Base-by-base conservation (phyloP, 2,797 vertebrate species). In the Lateolabrax maculatus region DNA sequence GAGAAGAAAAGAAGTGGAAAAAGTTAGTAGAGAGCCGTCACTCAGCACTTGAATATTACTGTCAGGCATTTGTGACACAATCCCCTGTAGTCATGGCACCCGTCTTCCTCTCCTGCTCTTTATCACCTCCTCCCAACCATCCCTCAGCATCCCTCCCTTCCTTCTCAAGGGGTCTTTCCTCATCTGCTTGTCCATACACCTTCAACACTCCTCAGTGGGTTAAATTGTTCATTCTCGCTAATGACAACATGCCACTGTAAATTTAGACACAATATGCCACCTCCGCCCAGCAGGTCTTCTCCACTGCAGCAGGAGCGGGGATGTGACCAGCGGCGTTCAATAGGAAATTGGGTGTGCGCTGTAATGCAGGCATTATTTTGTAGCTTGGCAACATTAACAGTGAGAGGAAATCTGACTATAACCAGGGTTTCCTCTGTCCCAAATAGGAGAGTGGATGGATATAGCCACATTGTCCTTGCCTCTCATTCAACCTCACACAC, bases 81-180 rank as follows among this genome's bases (percentile, higher is more conserved):
- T 29, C 29, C 43, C 16, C 37, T 46, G 25, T 16, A 41, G 46
- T 71, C 12, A 19, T 53, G 67, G 53, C 79, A 77, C 25, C 39
- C 51, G n/a, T 66, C 62, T 78, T 86, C 75, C 46, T 79, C 63
- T 77, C 37, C 57, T 57, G 43, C 31, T 76, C 51, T 55, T 66
- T 53, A 72, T 88, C 77, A 78, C 75, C 71, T 36, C 85, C 81
- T 89, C 82, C 79, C 84, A 83, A 85, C 72, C 74, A 85, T 84
- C 74, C 83, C 75, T 71, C 61, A 63, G 55, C 57, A 53, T 76
- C 67, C 80, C 79, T 84, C 79, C 77, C 81, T 83, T 81, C 69
- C 81, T 65, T 44, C 62, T 61, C 21, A 21, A 39, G 43, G 6
- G 2, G 9, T 5, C 71, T 39, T 48, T 34, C 62, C 44, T 63